Evolutionary conservation across 2,113 vertebrate genomes (phyloP).

Genomic region (Phoxinus phoxinus): DNA sequence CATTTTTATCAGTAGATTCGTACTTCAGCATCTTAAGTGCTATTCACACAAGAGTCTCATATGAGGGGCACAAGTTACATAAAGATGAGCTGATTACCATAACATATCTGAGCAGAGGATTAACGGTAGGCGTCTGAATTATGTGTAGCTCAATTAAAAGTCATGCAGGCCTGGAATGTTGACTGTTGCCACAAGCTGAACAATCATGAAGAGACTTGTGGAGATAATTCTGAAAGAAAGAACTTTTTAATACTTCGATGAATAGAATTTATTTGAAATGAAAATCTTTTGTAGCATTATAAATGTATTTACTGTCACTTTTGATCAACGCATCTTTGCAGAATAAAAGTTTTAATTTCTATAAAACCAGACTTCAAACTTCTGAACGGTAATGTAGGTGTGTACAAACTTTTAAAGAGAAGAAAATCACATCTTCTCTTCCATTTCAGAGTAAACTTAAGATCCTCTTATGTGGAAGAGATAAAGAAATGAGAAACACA

Average conservation of each 20-base stretch:
- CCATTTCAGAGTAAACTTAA: not conserved
- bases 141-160: not conserved
- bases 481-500: constrained; percentile 1
- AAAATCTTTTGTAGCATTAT: too few species aligned
- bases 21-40: not conserved
- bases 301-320: not conserved
- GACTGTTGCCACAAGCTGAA: not conserved
- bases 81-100: constrained; percentile 2
- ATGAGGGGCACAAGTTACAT: constrained; percentile 11
- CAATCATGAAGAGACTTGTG: not conserved
- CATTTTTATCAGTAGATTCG: not conserved
- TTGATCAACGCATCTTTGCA: not conserved
- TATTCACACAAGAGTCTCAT: constrained; percentile 6
- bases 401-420: not conserved
- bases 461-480: too few species aligned
- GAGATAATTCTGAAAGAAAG: not conserved
- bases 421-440: not conserved
- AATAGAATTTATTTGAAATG: too few species aligned
- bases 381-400: not conserved
- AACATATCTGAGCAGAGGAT: constrained; percentile 23
- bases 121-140: constrained; percentile 5
- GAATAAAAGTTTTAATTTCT: not conserved
- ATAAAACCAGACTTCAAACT: not conserved
- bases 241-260: too few species aligned
- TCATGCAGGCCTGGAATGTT: not conserved